phyloP scores from a whole-genome alignment of 2,888 invertebrate species.

The Artemia sinica region DNA sequence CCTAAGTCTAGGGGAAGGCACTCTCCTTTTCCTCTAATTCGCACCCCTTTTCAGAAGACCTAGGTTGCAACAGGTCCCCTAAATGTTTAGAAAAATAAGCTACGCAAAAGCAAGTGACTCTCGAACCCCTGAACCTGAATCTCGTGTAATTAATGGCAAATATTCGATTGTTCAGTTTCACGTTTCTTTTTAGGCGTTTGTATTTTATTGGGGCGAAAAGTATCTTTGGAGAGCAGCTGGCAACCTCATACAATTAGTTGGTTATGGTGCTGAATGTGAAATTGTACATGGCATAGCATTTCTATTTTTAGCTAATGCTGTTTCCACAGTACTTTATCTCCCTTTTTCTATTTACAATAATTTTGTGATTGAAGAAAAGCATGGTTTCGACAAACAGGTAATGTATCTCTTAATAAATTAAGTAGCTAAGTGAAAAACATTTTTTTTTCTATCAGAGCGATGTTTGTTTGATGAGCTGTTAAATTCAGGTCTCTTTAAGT shows the following conservation, averaged over 20 bases:
- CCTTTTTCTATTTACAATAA: conserved; percentile 74
- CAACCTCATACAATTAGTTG: conserved; percentile 38
- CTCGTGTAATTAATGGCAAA: too few relatives aligned
- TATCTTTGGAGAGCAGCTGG: conserved; percentile 32
- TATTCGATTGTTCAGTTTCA: conserved; percentile 16
- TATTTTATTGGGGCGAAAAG: background rate
- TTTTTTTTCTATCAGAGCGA: too few relatives aligned
- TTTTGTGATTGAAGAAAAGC: conserved; percentile 82
- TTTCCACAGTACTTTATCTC: conserved; percentile 49
- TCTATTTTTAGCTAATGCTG: conserved; percentile 48
- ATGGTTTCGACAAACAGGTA: conserved; percentile 91
- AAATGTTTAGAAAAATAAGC: too few relatives aligned
- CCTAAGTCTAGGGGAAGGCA: too few relatives aligned
- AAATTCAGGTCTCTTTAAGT: too few relatives aligned
- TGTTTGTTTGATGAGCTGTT: too few relatives aligned
- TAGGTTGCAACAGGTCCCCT: too few relatives aligned
- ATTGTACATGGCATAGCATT: conserved; percentile 63
- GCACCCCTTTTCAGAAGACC: too few relatives aligned
- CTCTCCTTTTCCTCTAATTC: too few relatives aligned
- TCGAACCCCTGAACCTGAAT: too few relatives aligned
- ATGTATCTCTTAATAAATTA: background rate
- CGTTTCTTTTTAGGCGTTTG: conserved; percentile 2
- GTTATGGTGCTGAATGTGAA: conserved; percentile 44
- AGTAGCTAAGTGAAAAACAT: too few relatives aligned
- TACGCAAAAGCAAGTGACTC: too few relatives aligned